Conservation (phyloP, 2,113 vertebrate genomes). For the Camarhynchus parvulus region DNA sequence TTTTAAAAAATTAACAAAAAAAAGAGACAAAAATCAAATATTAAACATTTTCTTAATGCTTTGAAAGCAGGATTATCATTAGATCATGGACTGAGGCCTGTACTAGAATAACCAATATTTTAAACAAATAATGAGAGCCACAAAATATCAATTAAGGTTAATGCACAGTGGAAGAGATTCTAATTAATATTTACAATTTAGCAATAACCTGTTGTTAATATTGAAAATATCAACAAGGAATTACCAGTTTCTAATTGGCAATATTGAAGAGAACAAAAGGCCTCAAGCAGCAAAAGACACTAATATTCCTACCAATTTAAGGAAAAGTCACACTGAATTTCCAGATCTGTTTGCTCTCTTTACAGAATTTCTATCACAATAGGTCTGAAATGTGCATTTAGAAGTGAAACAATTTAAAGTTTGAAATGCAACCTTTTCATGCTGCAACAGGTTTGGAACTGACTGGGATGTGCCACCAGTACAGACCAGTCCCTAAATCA, state of each 20-base stretch:
- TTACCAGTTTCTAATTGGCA: not conserved
- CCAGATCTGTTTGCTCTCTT: not conserved
- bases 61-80: not conserved
- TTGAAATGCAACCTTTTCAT: not conserved
- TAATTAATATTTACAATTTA: not conserved
- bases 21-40: not conserved
- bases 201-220: not conserved
- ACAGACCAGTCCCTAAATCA: not conserved
- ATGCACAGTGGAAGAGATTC: not conserved
- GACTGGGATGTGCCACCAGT: not conserved
- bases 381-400: not conserved
- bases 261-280: not conserved
- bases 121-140: not conserved
- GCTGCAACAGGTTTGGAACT: not conserved
- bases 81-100: not conserved
- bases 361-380: accelerated
- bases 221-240: not conserved
- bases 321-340: not conserved
- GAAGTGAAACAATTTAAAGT: not conserved
- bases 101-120: not conserved
- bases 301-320: not conserved
- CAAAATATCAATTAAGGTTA: not conserved
- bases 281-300: not conserved
- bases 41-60: not conserved
- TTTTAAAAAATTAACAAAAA: not conserved